Base-by-base conservation (phyloP, 2,113 vertebrate species). In the Drymodes brunneopygia region DNA sequence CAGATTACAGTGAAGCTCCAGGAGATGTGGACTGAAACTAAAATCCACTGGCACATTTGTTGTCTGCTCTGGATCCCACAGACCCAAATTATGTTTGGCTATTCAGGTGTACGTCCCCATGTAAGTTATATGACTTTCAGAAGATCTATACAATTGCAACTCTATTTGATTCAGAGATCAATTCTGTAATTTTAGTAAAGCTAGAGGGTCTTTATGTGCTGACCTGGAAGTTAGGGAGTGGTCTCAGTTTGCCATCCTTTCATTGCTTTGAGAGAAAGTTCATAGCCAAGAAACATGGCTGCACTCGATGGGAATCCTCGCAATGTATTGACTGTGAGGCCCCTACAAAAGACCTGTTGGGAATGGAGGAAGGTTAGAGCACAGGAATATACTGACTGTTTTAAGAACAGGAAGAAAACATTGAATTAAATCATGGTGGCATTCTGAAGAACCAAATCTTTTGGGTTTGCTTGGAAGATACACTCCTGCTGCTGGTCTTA, bases 251-350 rank as follows among this genome's bases (percentile, higher is more conserved):
- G 93, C 60, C 92, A 91, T 90, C 98, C 92, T 80, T 98, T 98
- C 95, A 99, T 97, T 72, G 98, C 99, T 97, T 97, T 98, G 88
- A 99, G 98, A 5, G 99, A 99, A 60, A 99, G 98, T 95, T 99
- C 99, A 23, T 99, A 99, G 81, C 98, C 98, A 61, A 99, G 98
- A 97, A 99, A 99, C 99, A 98, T 99, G 95, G 99, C 99, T 17
- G 99, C 98, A 61, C 99, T 99, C 97, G 98, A 98, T 13, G 99
- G 99, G 96, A 99, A 99, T 82, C 99, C 99, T 86, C 99, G 97
- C 61, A 99, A 70, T 62, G 98, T 97, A 31, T 99, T 99, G 61
- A 99, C 98, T 0, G 98, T 97, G 40, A 98, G 93, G 53, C 99
- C 99, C n/a, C 98, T 98, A 97, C 99, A 99, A 98, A 99, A 99